These are phyloP conservation scores for Trichonephila clavata DNA, from an alignment of 1,140 invertebrate genomes.

Conservation along the genomic window DNA sequence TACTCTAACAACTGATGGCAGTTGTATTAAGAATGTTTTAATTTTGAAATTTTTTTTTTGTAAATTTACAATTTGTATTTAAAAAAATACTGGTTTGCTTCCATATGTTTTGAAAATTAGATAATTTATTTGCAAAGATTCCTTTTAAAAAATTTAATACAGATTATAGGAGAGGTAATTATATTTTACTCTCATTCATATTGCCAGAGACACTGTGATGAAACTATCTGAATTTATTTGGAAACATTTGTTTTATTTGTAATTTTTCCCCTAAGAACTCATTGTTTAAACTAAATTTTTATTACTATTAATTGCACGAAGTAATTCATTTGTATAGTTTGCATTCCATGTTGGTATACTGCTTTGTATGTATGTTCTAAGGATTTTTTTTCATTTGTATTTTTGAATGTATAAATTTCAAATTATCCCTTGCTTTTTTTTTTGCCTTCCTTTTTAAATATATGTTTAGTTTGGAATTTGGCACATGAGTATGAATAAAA, in stretches of 20 bases:
- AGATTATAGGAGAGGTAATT: no score
- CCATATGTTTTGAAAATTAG: no score
- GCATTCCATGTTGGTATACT: conserved; percentile 3
- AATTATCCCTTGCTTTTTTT: not conserved
- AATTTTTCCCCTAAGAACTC: not conserved
- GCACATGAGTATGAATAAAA: conserved; percentile 28
- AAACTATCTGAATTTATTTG: not conserved
- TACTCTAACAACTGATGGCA: no score
- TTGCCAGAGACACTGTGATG: conserved; percentile 4
- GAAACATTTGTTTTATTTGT: not conserved
- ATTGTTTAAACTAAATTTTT: not conserved
- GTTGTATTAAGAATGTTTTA: no score
- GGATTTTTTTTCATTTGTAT: not conserved
- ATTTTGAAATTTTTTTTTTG: no score
- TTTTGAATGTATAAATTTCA: not conserved
- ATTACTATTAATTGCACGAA: not conserved
- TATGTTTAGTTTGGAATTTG: conserved; percentile 16
- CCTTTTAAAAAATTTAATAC: no score
- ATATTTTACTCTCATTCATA: no score
- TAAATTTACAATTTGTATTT: no score
- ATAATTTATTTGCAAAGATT: no score
- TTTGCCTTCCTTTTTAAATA: not conserved
- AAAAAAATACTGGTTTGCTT: no score
- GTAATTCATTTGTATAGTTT: conserved; percentile 15
- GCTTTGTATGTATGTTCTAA: conserved; percentile 7